A percentile compares a stretch with the other conserved stretches of the same genome.
Evolutionary conservation across 2,797 vertebrate species (phyloP).

Genomic region (Pipistrellus pipistrellus): DNA sequence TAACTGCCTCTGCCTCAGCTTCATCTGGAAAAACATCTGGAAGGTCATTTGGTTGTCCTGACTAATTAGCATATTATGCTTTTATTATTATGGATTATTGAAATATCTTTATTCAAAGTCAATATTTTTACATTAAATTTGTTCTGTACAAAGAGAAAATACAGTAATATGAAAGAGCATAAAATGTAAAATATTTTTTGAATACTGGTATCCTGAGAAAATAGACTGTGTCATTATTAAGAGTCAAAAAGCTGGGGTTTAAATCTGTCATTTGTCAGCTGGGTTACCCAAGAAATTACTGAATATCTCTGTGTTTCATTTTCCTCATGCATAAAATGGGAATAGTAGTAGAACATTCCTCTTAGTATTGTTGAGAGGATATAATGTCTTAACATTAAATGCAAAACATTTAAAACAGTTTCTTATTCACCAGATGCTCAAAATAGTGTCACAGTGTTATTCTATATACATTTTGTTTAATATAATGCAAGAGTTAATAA

Average conservation of each 20-base stretch:
- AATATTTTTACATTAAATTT: neutral
- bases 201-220: neutral
- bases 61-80: no score
- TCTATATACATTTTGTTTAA: neutral
- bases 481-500: neutral
- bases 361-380: neutral
- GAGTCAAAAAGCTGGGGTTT: neutral
- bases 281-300: neutral
- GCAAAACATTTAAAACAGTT: neutral
- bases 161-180: neutral
- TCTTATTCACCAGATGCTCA: neutral
- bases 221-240: neutral
- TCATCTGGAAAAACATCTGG: no score
- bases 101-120: slow-evolving; percentile 30
- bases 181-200: neutral
- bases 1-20: no score
- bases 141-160: slow-evolving; percentile 9
- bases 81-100: neutral
- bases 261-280: neutral
- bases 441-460: neutral
- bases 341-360: neutral
- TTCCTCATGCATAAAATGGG: neutral
- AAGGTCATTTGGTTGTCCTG: no score
- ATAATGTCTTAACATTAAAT: neutral
- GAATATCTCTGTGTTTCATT: neutral